Percentiles rank a stretch among this genome's conserved stretches.
Conservation (phyloP, 2,797 vertebrate genomes). For the Scyliorhinus canicula region DNA sequence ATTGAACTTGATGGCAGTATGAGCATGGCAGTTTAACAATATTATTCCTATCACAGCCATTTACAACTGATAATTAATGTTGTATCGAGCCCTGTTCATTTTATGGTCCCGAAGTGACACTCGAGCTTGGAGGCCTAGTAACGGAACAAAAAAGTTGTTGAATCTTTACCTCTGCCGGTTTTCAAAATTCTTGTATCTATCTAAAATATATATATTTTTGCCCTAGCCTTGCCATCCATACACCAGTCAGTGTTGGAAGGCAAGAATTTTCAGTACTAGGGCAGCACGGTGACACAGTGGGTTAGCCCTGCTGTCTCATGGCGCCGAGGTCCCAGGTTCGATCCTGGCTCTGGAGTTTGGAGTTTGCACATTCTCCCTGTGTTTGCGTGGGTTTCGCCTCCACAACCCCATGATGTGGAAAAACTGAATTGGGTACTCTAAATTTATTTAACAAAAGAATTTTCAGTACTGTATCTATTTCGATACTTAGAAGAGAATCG, state of each 20-base stretch:
- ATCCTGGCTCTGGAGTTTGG: too few species aligned
- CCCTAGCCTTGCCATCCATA: too few species aligned
- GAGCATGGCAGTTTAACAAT: neutral
- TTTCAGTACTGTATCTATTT: too few species aligned
- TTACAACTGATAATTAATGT: neutral
- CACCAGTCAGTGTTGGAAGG: too few species aligned
- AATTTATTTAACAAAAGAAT: too few species aligned
- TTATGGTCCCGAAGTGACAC: neutral
- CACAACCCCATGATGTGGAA: too few species aligned
- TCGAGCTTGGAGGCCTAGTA: neutral
- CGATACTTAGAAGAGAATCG: neutral
- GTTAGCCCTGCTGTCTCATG: too few species aligned
- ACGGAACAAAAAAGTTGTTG: neutral
- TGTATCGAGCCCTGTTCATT: neutral
- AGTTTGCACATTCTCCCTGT: too few species aligned
- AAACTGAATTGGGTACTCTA: too few species aligned
- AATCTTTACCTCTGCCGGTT: neutral
- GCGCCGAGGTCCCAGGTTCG: too few species aligned
- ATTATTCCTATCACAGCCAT: neutral
- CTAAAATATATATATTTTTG: neutral
- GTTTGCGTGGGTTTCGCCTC: too few species aligned
- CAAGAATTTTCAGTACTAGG: neutral
- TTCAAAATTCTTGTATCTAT: neutral
- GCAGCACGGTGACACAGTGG: too few species aligned
- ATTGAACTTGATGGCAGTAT: neutral